Conservation (phyloP, 2,888 invertebrate species). For the Pimpla rufipes region DNA sequence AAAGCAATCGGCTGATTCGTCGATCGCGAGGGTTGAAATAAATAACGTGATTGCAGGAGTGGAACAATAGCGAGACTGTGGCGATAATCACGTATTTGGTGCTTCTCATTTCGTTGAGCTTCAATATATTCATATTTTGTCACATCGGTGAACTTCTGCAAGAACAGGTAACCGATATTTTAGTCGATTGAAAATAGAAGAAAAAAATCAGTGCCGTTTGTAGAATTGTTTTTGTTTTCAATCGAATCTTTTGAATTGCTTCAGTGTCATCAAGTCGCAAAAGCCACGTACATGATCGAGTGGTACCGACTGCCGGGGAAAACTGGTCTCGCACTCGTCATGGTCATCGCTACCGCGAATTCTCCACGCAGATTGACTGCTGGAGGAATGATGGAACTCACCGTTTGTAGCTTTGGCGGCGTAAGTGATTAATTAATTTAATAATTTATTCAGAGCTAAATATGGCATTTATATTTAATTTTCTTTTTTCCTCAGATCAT, state of each 20-base stretch:
- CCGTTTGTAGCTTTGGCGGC: slow-evolving; percentile 58
- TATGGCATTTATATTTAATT: not conserved
- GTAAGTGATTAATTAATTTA: slow-evolving; percentile 39
- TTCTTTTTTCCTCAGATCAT: slow-evolving; percentile 57
- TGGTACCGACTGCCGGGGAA: slow-evolving; percentile 67
- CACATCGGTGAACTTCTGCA: slow-evolving; percentile 68
- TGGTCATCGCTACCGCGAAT: slow-evolving; percentile 65
- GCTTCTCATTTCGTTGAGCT: slow-evolving; percentile 64
- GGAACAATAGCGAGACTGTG: slow-evolving; percentile 48
- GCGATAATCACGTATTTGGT: slow-evolving; percentile 57
- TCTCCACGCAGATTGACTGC: slow-evolving; percentile 65
- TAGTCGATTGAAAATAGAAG: not conserved
- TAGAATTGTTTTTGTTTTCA: too few relatives aligned
- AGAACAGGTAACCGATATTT: slow-evolving; percentile 57
- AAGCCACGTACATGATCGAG: slow-evolving; percentile 60
- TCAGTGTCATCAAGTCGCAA: slow-evolving; percentile 58
- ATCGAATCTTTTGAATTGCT: slow-evolving; percentile 8
- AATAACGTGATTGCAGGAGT: slow-evolving; percentile 52
- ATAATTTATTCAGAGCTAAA: not conserved
- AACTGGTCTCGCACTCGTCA: slow-evolving; percentile 48
- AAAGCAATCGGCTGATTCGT: slow-evolving; percentile 3
- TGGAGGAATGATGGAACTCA: slow-evolving; percentile 68
- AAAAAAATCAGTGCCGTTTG: not conserved
- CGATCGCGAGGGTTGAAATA: not conserved
- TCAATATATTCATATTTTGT: slow-evolving; percentile 69